These are phyloP conservation scores for Merops nubicus DNA, from an alignment of 2,113 vertebrate genomes.

Conservation along the genomic window DNA sequence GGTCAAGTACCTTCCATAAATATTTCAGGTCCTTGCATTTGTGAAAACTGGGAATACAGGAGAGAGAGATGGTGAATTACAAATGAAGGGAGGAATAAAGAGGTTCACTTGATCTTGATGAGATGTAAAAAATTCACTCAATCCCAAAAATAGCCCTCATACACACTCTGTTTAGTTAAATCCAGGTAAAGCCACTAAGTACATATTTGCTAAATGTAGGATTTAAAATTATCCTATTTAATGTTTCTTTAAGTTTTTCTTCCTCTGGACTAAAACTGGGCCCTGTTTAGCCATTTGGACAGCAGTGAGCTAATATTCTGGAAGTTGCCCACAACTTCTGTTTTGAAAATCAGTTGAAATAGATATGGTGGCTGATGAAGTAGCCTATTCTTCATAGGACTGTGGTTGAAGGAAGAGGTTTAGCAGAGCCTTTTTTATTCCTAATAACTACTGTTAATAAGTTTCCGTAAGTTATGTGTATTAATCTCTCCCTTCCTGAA, in stretches of 20 bases:
- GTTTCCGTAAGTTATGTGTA: neutral
- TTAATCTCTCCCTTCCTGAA: neutral
- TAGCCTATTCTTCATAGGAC: neutral
- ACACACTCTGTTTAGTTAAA: neutral
- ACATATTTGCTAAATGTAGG: neutral
- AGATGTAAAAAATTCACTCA: neutral
- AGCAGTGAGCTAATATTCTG: neutral
- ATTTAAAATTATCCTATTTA: neutral
- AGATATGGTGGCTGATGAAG: neutral
- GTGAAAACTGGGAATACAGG: neutral
- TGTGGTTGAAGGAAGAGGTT: neutral
- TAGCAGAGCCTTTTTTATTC: neutral
- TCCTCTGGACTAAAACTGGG: neutral
- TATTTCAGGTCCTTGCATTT: neutral
- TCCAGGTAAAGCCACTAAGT: neutral
- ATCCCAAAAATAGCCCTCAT: neutral
- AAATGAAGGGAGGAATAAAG: neutral
- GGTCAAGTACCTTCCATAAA: neutral
- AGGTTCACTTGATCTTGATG: neutral
- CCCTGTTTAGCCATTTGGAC: neutral
- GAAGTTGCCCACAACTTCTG: neutral
- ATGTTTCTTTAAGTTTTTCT: neutral
- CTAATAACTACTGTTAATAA: neutral
- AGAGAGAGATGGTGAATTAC: neutral
- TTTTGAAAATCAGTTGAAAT: constrained; percentile 25